Percentiles rank a stretch among this genome's conserved stretches.
These are phyloP conservation scores for Calliopsis andreniformis DNA, from an alignment of 1,140 invertebrate species.

Conservation along the genomic window DNA sequence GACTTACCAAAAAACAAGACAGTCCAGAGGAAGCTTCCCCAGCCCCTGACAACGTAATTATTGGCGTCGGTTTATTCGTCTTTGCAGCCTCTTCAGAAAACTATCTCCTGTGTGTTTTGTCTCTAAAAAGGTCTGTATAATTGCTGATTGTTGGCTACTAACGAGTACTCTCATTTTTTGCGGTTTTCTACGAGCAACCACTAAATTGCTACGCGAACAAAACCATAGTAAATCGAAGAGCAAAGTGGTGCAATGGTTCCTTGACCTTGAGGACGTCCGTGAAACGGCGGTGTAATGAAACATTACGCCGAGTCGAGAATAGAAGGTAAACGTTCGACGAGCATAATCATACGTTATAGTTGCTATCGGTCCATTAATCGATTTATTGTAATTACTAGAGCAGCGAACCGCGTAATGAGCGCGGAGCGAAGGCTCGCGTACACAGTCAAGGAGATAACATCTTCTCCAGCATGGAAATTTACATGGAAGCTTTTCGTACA, in stretches of 20 bases:
- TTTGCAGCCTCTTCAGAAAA: too few relatives aligned
- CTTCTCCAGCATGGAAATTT: constrained; percentile 6
- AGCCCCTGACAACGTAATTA: too few relatives aligned
- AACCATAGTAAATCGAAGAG: neutral
- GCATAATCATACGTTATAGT: constrained; percentile 26
- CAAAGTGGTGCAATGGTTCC: too few relatives aligned
- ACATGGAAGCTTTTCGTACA: neutral
- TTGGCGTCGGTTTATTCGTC: too few relatives aligned
- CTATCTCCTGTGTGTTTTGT: neutral
- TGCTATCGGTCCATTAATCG: constrained; percentile 45
- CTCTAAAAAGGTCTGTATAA: neutral
- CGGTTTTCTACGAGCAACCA: neutral
- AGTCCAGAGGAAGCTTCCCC: too few relatives aligned
- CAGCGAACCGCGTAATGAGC: neutral
- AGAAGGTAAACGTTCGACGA: constrained; percentile 8
- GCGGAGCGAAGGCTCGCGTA: neutral
- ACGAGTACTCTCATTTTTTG: neutral
- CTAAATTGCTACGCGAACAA: neutral
- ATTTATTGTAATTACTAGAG: constrained; percentile 54
- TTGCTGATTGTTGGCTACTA: neutral
- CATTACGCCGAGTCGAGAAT: neutral
- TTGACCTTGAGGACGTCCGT: neutral
- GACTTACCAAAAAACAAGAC: too few relatives aligned
- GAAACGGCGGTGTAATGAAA: neutral
- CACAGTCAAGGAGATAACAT: neutral